phyloP scores from a whole-genome alignment of 1,140 invertebrate genomes.

The Gryllus bimaculatus region DNA sequence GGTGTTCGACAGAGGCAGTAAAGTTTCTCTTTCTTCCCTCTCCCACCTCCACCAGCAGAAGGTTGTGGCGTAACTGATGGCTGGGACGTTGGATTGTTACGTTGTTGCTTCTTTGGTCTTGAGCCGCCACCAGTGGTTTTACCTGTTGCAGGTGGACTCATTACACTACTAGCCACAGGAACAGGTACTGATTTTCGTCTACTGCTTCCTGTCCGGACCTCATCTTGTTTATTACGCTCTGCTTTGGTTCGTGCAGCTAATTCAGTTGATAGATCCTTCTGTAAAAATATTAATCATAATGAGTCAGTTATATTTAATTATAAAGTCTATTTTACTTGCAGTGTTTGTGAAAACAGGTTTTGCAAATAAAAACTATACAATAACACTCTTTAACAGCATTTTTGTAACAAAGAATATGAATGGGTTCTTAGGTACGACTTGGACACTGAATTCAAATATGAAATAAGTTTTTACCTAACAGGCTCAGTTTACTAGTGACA shows the following conservation, averaged over 20 bases:
- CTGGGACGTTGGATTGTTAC: background rate
- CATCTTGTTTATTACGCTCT: slow-evolving; percentile 58
- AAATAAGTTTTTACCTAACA: too few species aligned
- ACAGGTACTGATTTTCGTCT: slow-evolving; percentile 44
- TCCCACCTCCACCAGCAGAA: slow-evolving; percentile 5
- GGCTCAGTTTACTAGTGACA: too few species aligned
- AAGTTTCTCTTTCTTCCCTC: slow-evolving; percentile 63
- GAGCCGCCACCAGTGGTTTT: slow-evolving; percentile 9
- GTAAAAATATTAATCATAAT: slow-evolving; percentile 20
- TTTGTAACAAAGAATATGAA: too few species aligned
- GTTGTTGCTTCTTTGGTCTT: slow-evolving; percentile 13
- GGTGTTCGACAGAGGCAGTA: slow-evolving; percentile 91
- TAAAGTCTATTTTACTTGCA: too few species aligned
- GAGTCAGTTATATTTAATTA: too few species aligned
- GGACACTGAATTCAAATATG: too few species aligned
- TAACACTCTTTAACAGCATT: background rate
- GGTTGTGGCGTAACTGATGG: background rate
- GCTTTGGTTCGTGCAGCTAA: slow-evolving; percentile 48
- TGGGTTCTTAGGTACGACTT: too few species aligned
- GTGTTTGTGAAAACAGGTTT: too few species aligned
- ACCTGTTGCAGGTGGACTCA: slow-evolving; percentile 30
- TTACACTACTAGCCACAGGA: slow-evolving; percentile 37
- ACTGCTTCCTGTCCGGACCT: slow-evolving; percentile 47
- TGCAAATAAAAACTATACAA: background rate
- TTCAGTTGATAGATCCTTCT: slow-evolving; percentile 59